Evolutionary conservation across 2,888 invertebrate species (phyloP).

Genomic region (Branchellion lobata): DNA sequence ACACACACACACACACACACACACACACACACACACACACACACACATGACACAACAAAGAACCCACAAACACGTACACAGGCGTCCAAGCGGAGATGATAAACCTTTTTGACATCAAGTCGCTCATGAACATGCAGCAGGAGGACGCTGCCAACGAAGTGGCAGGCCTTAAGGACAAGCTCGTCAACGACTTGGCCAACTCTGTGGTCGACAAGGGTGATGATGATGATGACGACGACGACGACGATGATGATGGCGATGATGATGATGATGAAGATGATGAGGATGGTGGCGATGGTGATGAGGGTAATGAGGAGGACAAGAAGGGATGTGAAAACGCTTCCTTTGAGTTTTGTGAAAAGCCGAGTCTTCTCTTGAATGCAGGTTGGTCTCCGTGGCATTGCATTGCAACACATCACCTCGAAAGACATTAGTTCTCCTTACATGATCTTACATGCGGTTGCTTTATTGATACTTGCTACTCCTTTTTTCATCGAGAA

Average conservation of each 20-base stretch:
- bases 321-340: too few relatives aligned
- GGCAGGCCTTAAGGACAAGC: neutral
- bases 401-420: too few relatives aligned
- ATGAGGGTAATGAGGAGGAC: too few relatives aligned
- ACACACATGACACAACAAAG: too few relatives aligned
- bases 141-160: neutral
- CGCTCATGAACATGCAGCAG: neutral
- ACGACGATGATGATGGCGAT: neutral
- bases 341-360: conserved; percentile 4
- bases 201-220: neutral
- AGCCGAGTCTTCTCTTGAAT: neutral
- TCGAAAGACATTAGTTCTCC: too few relatives aligned
- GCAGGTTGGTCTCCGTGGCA: neutral
- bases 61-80: neutral
- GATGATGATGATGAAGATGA: neutral
- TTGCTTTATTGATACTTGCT: too few relatives aligned
- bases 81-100: conserved; percentile 1
- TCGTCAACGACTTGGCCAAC: neutral
- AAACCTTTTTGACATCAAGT: conserved; percentile 10
- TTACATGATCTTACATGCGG: neutral
- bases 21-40: too few relatives aligned
- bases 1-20: too few relatives aligned
- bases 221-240: neutral
- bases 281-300: neutral
- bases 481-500: too few relatives aligned